Evolutionary conservation across 2,113 vertebrate species (phyloP).

Genomic region (Microcebus murinus): DNA sequence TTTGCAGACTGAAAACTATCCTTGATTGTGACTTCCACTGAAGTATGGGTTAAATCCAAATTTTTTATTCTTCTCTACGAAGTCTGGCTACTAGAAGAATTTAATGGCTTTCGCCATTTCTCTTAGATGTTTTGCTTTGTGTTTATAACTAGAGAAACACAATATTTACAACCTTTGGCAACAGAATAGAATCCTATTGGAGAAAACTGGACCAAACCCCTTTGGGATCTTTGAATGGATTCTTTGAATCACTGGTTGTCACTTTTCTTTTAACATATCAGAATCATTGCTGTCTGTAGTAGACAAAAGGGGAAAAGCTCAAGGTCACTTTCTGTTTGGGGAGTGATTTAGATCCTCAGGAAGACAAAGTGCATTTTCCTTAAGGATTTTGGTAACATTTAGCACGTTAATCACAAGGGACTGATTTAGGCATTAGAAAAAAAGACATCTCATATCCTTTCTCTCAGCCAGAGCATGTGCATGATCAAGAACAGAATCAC

Average conservation of each 20-base stretch:
- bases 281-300: not conserved
- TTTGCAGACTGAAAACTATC: not conserved
- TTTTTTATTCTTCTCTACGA: not conserved
- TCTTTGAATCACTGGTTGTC: not conserved
- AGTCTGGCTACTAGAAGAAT: not conserved
- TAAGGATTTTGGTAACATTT: constrained; percentile 4
- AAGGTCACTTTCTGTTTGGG: not conserved
- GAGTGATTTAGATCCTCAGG: not conserved
- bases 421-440: not conserved
- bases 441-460: not conserved
- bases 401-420: not conserved
- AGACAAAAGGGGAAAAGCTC: not conserved
- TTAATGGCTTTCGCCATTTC: not conserved
- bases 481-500: constrained; percentile 18
- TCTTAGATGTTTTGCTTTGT: not conserved
- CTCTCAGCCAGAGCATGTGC: not conserved
- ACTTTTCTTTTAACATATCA: not conserved
- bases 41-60: not conserved
- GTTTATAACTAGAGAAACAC: not conserved
- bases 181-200: not conserved
- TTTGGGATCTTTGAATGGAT: not conserved
- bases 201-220: not conserved
- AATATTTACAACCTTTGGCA: not conserved
- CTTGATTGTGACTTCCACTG: not conserved
- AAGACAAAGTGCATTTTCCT: not conserved